Evolutionary conservation across 2,888 invertebrate genomes (phyloP).

Genomic region (Caenorhabditis macrosperma): DNA sequence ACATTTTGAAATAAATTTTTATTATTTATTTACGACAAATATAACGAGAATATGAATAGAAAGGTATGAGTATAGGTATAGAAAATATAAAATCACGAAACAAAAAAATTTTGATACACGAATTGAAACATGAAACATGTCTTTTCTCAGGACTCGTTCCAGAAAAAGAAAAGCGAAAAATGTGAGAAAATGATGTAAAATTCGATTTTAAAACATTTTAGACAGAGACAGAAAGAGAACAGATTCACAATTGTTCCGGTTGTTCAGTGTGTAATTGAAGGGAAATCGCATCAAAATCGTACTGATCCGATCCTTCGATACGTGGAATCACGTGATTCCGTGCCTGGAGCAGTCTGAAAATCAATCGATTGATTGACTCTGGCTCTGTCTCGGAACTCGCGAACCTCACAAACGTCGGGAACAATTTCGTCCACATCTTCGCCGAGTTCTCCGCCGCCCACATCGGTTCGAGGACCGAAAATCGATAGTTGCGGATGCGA

Average conservation of each 20-base stretch:
- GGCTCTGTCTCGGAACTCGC: not conserved
- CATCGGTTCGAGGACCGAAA: conserved; percentile 36
- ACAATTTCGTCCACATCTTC: conserved; percentile 36
- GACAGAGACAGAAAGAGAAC: not conserved
- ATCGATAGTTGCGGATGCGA: conserved; percentile 31
- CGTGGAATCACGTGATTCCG: conserved; percentile 12
- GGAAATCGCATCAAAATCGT: conserved; percentile 36
- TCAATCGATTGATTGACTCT: not conserved
- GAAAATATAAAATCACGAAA: no score
- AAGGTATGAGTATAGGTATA: no score
- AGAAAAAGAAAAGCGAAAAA: not conserved
- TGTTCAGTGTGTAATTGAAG: conserved; percentile 34
- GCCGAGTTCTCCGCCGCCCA: conserved; percentile 38
- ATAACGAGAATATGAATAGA: no score
- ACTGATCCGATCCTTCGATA: conserved; percentile 18
- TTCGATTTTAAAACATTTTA: not conserved
- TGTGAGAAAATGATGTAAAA: not conserved
- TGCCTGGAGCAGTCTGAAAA: conserved; percentile 14
- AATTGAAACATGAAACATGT: no score
- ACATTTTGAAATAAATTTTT: no score
- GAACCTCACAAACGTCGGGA: conserved; percentile 27
- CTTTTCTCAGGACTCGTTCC: no score
- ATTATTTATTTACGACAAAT: no score
- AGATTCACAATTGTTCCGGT: not conserved
- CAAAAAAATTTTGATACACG: no score